Evolutionary conservation across 2,113 vertebrate species (phyloP), one percentile per base, ranked within the genome.

Genomic region (Carassius gibelio): DNA sequence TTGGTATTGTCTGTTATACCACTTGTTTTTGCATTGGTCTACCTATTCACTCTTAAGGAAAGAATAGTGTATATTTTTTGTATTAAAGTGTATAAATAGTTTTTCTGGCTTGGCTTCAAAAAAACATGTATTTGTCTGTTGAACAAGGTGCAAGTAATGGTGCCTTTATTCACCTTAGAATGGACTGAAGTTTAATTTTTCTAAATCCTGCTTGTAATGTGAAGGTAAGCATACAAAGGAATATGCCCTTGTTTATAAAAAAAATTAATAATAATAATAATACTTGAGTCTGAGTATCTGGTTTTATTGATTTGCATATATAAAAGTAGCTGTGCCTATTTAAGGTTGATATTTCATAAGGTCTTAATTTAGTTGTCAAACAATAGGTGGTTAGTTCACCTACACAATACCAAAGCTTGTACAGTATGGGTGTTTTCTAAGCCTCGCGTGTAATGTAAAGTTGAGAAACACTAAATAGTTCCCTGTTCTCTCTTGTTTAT

Each of bases 331-430:
- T 82, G 79, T 82, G 61, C 77, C 75, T 84, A 30, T 75, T 75
- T 69, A 45, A 83, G 21, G 69, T 30, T 66, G n/a, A 45, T 30
- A 34, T 50, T 23, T 82, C 42, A 42, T 48, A 3, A 75, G 38
- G 80, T 69, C 78, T 80, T 50, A 2, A 75, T 69, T 48, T 69
- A 76, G 34, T 59, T 88, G 72, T 55, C 26, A 61, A 71, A 48
- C 15, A 30, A 19, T 19, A 50, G 34, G 36, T 61, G 38, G 26
- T 50, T 45, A 68, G 74, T 62, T 42, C 61, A 68, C 45, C 17
- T 59, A 45, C 71, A 84, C 26, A 76, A 79, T 75, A 82, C 88
- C 87, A 88, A 89, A 89, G 88, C 76, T 34, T 84, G 86, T 86
- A 84, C 84, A 84, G 69, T 38, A 77, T 36, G 69, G 42, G 14